Evolutionary conservation across 2,113 vertebrate genomes (phyloP).

Genomic region (Cyprinodon variegatus): DNA sequence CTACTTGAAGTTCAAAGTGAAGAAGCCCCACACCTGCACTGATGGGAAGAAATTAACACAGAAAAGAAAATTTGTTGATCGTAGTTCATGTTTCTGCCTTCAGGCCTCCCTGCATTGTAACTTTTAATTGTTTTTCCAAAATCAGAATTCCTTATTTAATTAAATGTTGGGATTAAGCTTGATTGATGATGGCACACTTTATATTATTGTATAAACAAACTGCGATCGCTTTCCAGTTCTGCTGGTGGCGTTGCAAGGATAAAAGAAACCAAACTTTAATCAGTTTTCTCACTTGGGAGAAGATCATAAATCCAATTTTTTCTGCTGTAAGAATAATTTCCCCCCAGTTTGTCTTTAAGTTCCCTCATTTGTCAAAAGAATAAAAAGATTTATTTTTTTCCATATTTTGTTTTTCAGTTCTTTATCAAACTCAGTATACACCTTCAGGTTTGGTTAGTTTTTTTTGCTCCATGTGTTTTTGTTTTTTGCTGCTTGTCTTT

Average conservation of each 20-base stretch:
- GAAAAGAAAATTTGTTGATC: constrained; percentile 9
- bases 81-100: constrained; percentile 30
- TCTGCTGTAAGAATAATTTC: background rate
- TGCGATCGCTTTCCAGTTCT: background rate
- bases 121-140: constrained; percentile 19
- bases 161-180: background rate
- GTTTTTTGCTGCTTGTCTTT: background rate
- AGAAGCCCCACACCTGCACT: constrained; percentile 72
- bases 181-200: background rate
- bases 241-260: background rate
- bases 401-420: too few species aligned
- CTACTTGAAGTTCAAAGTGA: constrained; percentile 76
- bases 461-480: background rate
- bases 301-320: background rate
- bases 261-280: background rate
- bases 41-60: constrained; percentile 47
- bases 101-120: constrained; percentile 1
- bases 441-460: background rate
- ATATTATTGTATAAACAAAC: background rate
- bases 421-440: too few species aligned
- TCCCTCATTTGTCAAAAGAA: background rate
- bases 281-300: background rate
- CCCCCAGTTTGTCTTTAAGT: too few species aligned
- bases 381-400: background rate
- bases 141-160: constrained; percentile 20